Evolutionary conservation across 2,888 invertebrate species (phyloP), one percentile per base, ranked within the genome.

Genomic region (Iphiclides podalirius): DNA sequence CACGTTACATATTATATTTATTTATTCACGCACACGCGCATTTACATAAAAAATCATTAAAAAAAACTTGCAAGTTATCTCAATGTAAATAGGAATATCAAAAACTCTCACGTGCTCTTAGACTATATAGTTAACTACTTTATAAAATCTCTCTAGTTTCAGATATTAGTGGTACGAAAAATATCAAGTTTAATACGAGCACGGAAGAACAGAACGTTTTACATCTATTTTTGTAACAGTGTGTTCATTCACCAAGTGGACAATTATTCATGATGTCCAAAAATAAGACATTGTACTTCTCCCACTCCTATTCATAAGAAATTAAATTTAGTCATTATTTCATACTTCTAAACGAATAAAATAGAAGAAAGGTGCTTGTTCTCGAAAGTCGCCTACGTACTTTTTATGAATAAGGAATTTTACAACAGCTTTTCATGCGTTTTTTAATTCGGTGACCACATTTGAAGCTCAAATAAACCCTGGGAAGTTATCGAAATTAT

Each of bases 341-440:
- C 61, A 63, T 52, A 15, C n/a, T 38, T 17, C 16, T 13, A 43
- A 43, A 15, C 20, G 37, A 12, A 38, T 12, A 39, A 26, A 34
- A 49, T 44, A 34, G 16, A 26, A n/a, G 28, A 34, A 44, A 35
- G 38, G 44, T 33, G 23, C 33, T 59, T 61, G 59, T 67, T 76
- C 76, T 79, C 61, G 76, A 78, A 78, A 54, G 57, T 63, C 64
- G 61, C 65, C 70, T 57, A 70, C 71, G 54, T 47, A 52, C 57
- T 64, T 63, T 54, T 40, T 34, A 43, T 33, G 20, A 16, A 8
- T 23, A 20, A 33, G 15, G 31, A 20, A 42, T 54, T 61, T 61
- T 52, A 63, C 59, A 64, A 55, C 56, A 55, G 64, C 64, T 64
- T 60, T 66, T 61, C 54, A 61, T 60, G 59, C 63, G 65, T 57